Evolutionary conservation across 2,113 vertebrate genomes (phyloP), one percentile per base, ranked within the genome.

Genomic region (Onychostruthus taczanowskii): DNA sequence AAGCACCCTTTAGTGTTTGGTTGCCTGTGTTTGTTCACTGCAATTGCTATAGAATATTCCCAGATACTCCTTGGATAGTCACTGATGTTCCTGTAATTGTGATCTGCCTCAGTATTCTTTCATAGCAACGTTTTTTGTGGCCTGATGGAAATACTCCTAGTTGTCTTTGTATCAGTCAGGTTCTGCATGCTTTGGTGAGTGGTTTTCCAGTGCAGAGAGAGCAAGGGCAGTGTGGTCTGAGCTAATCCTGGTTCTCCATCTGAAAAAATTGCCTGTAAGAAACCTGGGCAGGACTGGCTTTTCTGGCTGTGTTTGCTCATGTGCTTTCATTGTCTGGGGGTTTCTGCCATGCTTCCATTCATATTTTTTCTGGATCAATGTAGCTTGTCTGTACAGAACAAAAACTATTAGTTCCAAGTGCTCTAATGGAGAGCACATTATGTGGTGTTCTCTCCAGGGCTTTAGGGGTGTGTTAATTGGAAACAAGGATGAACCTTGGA

Each of bases 371-470:
- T 74, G 74, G 28, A 41, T 81, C 44, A 58, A 2, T 63, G 67
- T 31, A 66, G 20, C 12, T 75, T 66, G 10, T 50, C 30, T 28
- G 8, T 56, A 31, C 64, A 75, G 56, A 72, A 52, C 28, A 50
- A 72, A 69, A 73, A 4, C 37, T 41, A 1, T 67, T 53, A 41
- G 10, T 27, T 55, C 16, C 18, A 33, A 0, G 0, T 63, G 44
- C 35, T 77, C 41, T 66, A 13, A 13, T 52, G n/a, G 55, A 64
- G 13, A 59, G 6, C n/a, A 3, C 41, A 6, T 41, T 31, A 8
- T 28, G 43, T 78, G 22, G 15, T 49, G 17, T 43, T 80, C 27
- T 63, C 39, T 64, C 27, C 22, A 61, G 62, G 56, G 31, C 23
- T 89, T 79, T 82, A 75, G 59, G 11, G 35, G 13, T 39, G 19